phyloP scores from a whole-genome alignment of 2,888 invertebrate species.

The Brenthis daphne region DNA sequence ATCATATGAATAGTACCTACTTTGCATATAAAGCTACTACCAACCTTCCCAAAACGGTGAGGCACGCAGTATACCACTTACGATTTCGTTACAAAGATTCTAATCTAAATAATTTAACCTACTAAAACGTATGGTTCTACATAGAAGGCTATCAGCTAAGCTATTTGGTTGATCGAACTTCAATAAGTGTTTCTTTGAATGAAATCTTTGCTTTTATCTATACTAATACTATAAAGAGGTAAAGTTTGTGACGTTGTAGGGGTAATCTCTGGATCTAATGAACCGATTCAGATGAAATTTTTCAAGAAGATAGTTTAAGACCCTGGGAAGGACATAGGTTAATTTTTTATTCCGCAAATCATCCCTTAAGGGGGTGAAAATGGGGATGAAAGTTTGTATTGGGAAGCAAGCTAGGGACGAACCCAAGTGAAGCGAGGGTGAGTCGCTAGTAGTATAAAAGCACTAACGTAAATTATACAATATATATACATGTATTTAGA shows the following conservation, averaged over 20 bases:
- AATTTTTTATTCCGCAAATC: too few relatives aligned
- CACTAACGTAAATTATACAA: background rate
- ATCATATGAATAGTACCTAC: slow-evolving; percentile 7
- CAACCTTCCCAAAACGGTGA: slow-evolving; percentile 52
- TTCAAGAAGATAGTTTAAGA: too few relatives aligned
- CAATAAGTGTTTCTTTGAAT: slow-evolving; percentile 15
- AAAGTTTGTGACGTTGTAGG: too few relatives aligned
- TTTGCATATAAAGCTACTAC: slow-evolving; percentile 8
- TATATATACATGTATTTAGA: background rate
- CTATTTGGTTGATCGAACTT: slow-evolving; percentile 54
- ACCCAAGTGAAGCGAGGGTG: too few relatives aligned
- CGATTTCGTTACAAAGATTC: slow-evolving; percentile 75
- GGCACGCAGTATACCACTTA: slow-evolving; percentile 57
- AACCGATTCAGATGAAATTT: too few relatives aligned
- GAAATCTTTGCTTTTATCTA: slow-evolving; percentile 3
- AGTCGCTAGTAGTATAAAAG: background rate
- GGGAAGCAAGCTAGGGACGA: too few relatives aligned
- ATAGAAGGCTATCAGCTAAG: slow-evolving; percentile 70
- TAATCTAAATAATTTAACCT: slow-evolving; percentile 57
- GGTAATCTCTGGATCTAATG: too few relatives aligned
- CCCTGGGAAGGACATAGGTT: too few relatives aligned
- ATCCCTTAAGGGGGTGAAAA: too few relatives aligned
- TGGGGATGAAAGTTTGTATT: too few relatives aligned
- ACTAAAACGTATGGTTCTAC: slow-evolving; percentile 69
- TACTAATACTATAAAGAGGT: too few relatives aligned